phyloP scores from a whole-genome alignment of 2,797 vertebrate species.

The Acropternis orthonyx region DNA sequence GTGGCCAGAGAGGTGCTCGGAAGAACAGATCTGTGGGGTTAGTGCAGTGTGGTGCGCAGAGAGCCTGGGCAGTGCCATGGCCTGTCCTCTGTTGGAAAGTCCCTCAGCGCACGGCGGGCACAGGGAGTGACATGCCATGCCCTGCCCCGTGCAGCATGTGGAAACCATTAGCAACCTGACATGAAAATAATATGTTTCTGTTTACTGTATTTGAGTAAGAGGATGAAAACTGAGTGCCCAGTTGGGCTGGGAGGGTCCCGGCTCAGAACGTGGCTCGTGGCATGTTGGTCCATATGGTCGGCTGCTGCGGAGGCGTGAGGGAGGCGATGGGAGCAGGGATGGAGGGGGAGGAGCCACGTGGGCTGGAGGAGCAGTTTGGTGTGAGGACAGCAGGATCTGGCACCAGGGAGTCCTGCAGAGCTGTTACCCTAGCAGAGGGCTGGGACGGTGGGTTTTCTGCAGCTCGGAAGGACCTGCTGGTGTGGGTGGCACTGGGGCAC shows the following conservation, averaged over 20 bases:
- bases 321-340: neutral
- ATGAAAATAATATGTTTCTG: conserved; percentile 46
- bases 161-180: conserved; percentile 43
- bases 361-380: neutral
- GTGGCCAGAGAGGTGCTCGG: fast-evolving
- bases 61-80: neutral
- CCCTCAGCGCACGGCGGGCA: neutral
- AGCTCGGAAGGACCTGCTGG: neutral
- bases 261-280: fast-evolving
- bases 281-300: neutral
- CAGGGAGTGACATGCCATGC: fast-evolving
- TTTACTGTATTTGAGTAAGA: conserved; percentile 42
- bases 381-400: neutral
- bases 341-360: neutral
- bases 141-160: neutral
- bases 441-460: neutral
- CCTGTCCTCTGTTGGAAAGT: neutral
- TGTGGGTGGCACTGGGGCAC: neutral
- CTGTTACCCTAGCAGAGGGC: neutral
- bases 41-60: fast-evolving
- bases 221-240: conserved; percentile 33
- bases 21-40: fast-evolving
- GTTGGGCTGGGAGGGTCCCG: neutral
- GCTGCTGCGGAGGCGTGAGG: fast-evolving
- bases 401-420: fast-evolving